Evolutionary conservation across 1,140 invertebrate genomes (phyloP).

Genomic region (Zaprionus vittiger): DNA sequence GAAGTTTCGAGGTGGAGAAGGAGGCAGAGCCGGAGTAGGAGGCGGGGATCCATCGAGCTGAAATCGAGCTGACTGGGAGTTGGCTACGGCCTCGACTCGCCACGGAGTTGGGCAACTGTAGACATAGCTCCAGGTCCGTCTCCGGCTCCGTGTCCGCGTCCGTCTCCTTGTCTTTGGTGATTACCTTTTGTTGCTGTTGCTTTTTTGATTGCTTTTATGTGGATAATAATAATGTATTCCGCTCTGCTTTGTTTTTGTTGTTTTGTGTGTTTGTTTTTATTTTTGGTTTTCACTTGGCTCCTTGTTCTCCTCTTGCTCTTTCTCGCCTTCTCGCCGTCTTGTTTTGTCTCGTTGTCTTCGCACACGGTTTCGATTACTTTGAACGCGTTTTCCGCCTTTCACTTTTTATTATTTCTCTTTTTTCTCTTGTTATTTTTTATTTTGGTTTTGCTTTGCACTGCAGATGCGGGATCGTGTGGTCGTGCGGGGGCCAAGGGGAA

Average conservation of each 20-base stretch:
- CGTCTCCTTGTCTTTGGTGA: background rate
- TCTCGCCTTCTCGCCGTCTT: constrained; percentile 1
- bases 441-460: background rate
- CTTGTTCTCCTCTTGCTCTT: background rate
- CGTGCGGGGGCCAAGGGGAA: background rate
- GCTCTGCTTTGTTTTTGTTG: constrained; percentile 16
- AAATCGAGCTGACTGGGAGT: constrained; percentile 20
- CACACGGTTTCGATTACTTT: constrained; percentile 32
- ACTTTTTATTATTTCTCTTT: constrained; percentile 27
- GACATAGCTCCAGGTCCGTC: background rate
- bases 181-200: constrained; percentile 58
- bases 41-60: background rate
- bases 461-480: background rate
- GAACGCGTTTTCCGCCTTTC: constrained; percentile 51
- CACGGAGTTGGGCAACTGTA: background rate
- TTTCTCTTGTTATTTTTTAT: background rate
- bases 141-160: background rate
- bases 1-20: background rate
- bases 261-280: constrained; percentile 24
- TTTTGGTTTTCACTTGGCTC: constrained; percentile 5
- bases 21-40: background rate
- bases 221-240: constrained; percentile 47
- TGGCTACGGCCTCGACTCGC: too few relatives aligned
- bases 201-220: constrained; percentile 53
- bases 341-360: constrained; percentile 18